These are phyloP conservation scores for Mungos mungo DNA, from an alignment of 2,113 vertebrate genomes.

Conservation along the genomic window DNA sequence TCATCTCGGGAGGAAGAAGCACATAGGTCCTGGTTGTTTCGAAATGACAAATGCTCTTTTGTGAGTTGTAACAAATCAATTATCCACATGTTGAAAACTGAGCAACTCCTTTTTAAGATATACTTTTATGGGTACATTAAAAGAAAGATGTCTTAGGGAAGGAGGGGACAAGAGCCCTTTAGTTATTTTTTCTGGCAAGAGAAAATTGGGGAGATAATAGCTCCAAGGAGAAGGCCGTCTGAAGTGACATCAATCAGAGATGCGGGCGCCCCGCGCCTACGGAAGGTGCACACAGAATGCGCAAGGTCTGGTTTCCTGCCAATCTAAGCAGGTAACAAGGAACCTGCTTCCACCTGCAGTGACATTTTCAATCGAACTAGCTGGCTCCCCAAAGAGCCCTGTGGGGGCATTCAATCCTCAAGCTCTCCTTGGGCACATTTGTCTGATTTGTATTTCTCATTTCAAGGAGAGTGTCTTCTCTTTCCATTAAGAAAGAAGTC, in stretches of 20 bases:
- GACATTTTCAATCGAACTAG: slow-evolving; percentile 24
- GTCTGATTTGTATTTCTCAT: slow-evolving; percentile 49
- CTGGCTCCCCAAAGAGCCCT: not conserved
- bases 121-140: slow-evolving; percentile 55
- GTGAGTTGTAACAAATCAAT: slow-evolving; percentile 74
- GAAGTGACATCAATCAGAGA: slow-evolving; percentile 18
- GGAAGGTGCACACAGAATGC: not conserved
- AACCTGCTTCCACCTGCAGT: not conserved
- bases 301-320: not conserved
- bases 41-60: slow-evolving; percentile 72
- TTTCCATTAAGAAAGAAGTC: slow-evolving; percentile 30
- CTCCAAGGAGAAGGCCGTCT: slow-evolving; percentile 26
- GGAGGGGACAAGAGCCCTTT: not conserved
- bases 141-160: not conserved
- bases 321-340: slow-evolving; percentile 10
- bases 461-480: slow-evolving; percentile 56
- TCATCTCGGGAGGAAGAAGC: slow-evolving; percentile 42
- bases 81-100: slow-evolving; percentile 58
- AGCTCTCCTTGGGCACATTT: slow-evolving; percentile 23
- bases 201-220: slow-evolving; percentile 55
- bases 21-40: slow-evolving; percentile 47
- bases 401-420: slow-evolving; percentile 19
- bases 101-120: slow-evolving; percentile 65
- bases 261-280: not conserved
- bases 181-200: slow-evolving; percentile 70